These are phyloP conservation scores for Schizopygopsis pylzovi DNA, from an alignment of 2,797 vertebrate species.

Conservation along the genomic window DNA sequence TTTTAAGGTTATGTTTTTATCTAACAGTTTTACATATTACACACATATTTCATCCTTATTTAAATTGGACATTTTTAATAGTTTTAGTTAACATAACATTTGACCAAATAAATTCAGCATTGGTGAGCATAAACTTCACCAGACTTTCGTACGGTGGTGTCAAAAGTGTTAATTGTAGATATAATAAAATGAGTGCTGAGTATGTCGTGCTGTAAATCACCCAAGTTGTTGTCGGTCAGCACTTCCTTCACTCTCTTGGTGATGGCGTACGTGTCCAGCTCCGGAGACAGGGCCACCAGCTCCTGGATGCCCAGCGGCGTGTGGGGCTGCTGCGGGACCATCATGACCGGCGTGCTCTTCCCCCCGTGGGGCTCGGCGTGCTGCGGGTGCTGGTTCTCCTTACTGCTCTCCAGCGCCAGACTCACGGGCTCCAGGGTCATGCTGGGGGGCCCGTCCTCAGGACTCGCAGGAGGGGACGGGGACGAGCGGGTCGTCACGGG, in stretches of 20 bases:
- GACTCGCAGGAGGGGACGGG: slow-evolving; percentile 90
- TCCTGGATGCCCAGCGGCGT: slow-evolving; percentile 91
- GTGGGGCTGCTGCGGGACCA: slow-evolving; percentile 76
- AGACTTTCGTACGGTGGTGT: neutral
- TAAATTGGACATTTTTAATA: too few species aligned
- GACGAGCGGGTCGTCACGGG: slow-evolving; percentile 84
- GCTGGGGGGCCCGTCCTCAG: slow-evolving; percentile 82
- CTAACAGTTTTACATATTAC: too few species aligned
- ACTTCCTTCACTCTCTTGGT: slow-evolving; percentile 99
- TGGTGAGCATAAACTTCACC: neutral
- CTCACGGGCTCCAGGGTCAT: slow-evolving; percentile 85
- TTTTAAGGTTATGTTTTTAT: too few species aligned
- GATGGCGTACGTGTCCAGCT: slow-evolving; percentile 95
- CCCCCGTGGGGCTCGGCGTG: slow-evolving; percentile 72
- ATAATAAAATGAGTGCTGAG: neutral
- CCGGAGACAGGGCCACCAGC: slow-evolving; percentile 93
- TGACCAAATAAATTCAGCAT: neutral
- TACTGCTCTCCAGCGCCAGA: slow-evolving; percentile 91
- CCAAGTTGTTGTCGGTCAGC: slow-evolving; percentile 97
- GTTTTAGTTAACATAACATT: neutral
- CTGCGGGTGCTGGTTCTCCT: slow-evolving; percentile 93
- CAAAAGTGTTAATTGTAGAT: neutral
- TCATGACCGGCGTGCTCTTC: slow-evolving; percentile 76
- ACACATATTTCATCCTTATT: too few species aligned
- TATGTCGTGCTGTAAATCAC: slow-evolving; percentile 69